Conservation (phyloP, 2,113 vertebrate species). For the Phalacrocorax carbo region DNA sequence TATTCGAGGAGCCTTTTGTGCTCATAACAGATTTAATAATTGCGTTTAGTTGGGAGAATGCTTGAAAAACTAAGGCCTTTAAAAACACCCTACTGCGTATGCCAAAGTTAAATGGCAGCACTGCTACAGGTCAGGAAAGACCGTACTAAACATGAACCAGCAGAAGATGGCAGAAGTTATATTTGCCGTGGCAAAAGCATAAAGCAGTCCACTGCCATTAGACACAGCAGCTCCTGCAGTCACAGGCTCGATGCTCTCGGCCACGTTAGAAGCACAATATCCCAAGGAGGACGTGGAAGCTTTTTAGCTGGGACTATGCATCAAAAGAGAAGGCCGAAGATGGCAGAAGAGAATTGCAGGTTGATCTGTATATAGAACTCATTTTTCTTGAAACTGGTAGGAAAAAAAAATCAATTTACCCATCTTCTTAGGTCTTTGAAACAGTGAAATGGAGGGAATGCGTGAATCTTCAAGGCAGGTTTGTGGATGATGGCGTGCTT, state of each 20-base stretch:
- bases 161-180: background rate
- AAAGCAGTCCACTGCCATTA: background rate
- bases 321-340: background rate
- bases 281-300: background rate
- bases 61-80: background rate
- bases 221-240: background rate
- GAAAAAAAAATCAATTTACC: background rate
- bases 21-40: background rate
- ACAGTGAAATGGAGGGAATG: background rate
- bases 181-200: background rate
- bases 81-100: background rate
- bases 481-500: background rate
- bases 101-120: background rate
- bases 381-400: background rate
- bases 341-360: background rate
- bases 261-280: background rate
- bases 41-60: background rate
- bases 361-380: background rate
- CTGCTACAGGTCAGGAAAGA: background rate
- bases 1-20: slow-evolving; percentile 9
- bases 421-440: background rate
- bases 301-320: background rate
- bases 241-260: fast-evolving
- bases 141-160: background rate
- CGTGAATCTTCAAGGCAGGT: background rate